phyloP scores from a whole-genome alignment of 2,888 invertebrate genomes.

The Synergus japonicus region DNA sequence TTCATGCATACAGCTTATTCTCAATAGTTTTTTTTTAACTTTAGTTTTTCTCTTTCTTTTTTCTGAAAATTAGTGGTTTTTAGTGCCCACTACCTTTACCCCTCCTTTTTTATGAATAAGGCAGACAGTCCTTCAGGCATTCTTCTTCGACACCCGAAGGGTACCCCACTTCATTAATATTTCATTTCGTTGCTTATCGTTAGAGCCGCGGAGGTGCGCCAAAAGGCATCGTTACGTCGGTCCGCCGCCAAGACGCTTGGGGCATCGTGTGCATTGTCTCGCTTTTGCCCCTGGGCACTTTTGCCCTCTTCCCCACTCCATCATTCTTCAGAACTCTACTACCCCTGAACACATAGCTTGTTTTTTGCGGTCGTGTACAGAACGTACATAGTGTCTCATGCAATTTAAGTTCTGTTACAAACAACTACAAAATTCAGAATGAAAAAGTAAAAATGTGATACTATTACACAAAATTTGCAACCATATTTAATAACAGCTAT shows the following conservation, averaged over 20 bases:
- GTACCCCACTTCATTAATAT: conserved; percentile 74
- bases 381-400: background rate
- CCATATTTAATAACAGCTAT: no score
- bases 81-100: background rate
- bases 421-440: background rate
- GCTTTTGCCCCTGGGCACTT: conserved; percentile 56
- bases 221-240: conserved; percentile 74
- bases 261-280: conserved; percentile 70
- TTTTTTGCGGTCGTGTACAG: conserved; percentile 14
- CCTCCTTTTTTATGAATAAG: background rate
- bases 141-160: conserved; percentile 43
- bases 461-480: no score
- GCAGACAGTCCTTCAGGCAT: conserved; percentile 3
- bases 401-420: background rate
- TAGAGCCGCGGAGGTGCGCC: conserved; percentile 66
- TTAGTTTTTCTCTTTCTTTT: background rate
- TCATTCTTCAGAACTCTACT: conserved; percentile 30
- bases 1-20: background rate
- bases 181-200: conserved; percentile 77
- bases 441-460: background rate
- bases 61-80: background rate
- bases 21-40: background rate
- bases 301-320: conserved; percentile 47
- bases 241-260: conserved; percentile 62
- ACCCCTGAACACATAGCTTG: background rate